phyloP scores from a whole-genome alignment of 2,888 invertebrate species.

The Mycalesis mineus region DNA sequence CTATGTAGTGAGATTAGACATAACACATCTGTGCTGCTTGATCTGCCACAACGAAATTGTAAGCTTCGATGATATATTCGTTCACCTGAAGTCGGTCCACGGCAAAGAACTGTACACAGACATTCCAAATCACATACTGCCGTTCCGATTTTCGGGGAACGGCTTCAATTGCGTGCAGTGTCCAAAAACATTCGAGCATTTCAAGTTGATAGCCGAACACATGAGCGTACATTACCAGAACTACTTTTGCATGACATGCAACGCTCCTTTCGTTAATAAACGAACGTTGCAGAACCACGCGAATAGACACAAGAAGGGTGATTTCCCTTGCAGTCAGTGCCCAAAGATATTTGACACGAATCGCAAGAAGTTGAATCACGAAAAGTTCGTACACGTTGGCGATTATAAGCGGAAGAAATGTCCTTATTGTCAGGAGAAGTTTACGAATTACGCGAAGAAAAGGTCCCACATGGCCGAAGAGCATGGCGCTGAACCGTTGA shows the following conservation, averaged over 20 bases:
- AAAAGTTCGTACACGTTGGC: constrained; percentile 52
- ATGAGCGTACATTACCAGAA: constrained; percentile 48
- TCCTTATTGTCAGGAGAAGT: constrained; percentile 42
- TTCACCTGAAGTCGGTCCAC: constrained; percentile 30
- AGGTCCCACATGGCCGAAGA: constrained; percentile 36
- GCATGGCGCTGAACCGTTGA: constrained; percentile 35
- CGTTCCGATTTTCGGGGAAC: constrained; percentile 44
- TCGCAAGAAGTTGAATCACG: constrained; percentile 55
- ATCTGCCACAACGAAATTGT: constrained; percentile 25
- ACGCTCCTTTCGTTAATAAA: constrained; percentile 40
- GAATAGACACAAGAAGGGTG: constrained; percentile 39
- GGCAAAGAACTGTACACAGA: constrained; percentile 34
- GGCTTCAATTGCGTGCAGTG: constrained; percentile 35
- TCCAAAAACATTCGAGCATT: constrained; percentile 29
- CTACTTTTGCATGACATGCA: constrained; percentile 41
- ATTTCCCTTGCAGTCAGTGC: constrained; percentile 49
- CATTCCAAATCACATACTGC: constrained; percentile 42
- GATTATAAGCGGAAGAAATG: constrained; percentile 43
- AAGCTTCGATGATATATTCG: constrained; percentile 27
- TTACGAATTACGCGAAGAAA: constrained; percentile 40
- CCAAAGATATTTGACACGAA: constrained; percentile 53
- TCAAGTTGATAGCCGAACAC: constrained; percentile 37
- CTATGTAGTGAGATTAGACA: constrained; percentile 47
- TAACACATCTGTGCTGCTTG: constrained; percentile 37
- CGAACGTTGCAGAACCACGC: constrained; percentile 30